Evolutionary conservation across 2,113 vertebrate genomes (phyloP), one percentile per base, ranked within the genome.

Genomic region (Amblyornis subalaris): DNA sequence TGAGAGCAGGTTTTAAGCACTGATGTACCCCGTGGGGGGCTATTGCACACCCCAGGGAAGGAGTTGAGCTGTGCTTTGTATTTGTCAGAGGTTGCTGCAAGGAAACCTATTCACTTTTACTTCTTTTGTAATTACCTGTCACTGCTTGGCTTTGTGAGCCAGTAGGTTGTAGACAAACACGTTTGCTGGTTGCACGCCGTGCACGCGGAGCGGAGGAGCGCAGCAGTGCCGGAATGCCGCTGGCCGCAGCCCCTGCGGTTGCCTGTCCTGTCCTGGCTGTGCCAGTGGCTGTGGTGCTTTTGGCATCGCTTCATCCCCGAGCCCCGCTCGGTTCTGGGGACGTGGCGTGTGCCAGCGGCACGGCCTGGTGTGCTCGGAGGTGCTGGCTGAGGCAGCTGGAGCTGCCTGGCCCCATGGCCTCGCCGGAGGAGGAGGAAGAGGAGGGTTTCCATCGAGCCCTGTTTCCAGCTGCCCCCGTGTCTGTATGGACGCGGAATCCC

Each of bases 401-500:
- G 40, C 36, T 8, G 44, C 58, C 35, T 0, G 29, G 26, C 18
- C 60, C 51, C 12, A 51, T 33, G 2, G 23, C 51, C 2, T 22
- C 31, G 13, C 69, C 4, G 9, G 29, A 69, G 44, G 24, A 62
- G 48, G 64, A 79, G 45, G 88, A 80, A 7, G 72, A 78, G 29
- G 69, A 67, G 57, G 51, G 26, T 62, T 93, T 75, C 35, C 71
- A 42, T 51, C 13, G 44, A 8, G 47, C 72, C 89, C 70, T 66
- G 26, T 50, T 50, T 47, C 45, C 62, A 89, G 87, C 95, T 95
- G 78, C 94, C 94, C 95, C 96, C 21, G 35, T 42, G 85, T 90
- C 57, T 95, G 93, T 89, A 91, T 1, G 92, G 77, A 91, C 95
- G 8, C 85, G 7, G 88, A 91, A 94, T 94, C 94, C 95, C 96